A percentile compares a stretch with the other conserved stretches of the same genome.
Conservation (phyloP, 2,888 invertebrate genomes). For the Caenorhabditis afra region DNA sequence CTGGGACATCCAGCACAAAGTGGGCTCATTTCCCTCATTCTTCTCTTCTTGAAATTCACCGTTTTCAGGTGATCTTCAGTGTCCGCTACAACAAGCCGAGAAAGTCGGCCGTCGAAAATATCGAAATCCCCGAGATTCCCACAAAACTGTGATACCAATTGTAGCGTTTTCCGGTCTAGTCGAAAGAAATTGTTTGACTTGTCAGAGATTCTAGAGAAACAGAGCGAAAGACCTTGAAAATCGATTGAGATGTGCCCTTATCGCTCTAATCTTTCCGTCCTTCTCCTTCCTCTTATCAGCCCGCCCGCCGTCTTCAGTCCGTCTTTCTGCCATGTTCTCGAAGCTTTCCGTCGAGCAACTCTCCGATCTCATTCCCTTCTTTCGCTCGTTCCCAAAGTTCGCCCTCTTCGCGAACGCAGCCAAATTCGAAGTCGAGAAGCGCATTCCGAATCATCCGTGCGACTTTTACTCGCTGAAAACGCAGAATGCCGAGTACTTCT, state of each 20-base stretch:
- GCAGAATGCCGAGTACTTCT: slow-evolving; percentile 16
- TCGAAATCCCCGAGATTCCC: slow-evolving; percentile 10
- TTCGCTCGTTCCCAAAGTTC: slow-evolving; percentile 16
- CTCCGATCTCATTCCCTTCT: slow-evolving; percentile 22
- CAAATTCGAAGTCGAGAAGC: slow-evolving; percentile 28
- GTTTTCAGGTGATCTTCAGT: slow-evolving; percentile 45
- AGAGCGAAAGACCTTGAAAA: slow-evolving; percentile 2
- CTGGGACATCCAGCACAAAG: slow-evolving; percentile 78
- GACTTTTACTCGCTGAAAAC: slow-evolving; percentile 24
- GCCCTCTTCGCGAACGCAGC: slow-evolving; percentile 31
- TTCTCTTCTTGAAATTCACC: too few species aligned
- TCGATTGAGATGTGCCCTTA: slow-evolving; percentile 1
- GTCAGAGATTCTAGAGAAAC: background rate
- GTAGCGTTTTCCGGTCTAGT: background rate
- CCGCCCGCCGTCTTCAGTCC: background rate
- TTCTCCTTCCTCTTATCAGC: background rate
- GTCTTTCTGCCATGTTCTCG: slow-evolving; percentile 14
- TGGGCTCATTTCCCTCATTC: slow-evolving; percentile 25
- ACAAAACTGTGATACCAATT: slow-evolving; percentile 9
- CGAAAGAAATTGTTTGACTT: too few species aligned
- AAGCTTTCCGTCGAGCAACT: slow-evolving; percentile 22
- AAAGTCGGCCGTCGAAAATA: background rate
- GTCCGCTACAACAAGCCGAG: slow-evolving; percentile 28
- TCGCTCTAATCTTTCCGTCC: background rate
- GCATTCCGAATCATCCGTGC: slow-evolving; percentile 27